Percentiles rank a stretch among this genome's conserved stretches.
phyloP scores from a whole-genome alignment of 2,797 vertebrate genomes.

The Caiman crocodilus region DNA sequence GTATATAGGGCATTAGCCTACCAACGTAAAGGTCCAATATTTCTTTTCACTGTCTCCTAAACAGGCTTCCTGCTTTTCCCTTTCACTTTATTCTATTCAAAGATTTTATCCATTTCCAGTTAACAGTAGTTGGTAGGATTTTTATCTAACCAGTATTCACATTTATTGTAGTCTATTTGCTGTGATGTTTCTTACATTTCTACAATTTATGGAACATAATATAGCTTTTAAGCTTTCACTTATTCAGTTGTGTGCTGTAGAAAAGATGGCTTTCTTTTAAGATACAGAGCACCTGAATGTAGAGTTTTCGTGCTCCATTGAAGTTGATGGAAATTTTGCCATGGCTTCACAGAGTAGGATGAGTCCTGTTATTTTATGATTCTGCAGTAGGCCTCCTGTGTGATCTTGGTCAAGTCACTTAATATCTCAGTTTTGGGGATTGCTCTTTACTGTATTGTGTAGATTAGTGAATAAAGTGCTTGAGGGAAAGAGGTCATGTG shows the following conservation, averaged over 20 bases:
- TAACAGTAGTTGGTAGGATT: neutral
- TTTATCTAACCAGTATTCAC: neutral
- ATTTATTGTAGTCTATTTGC: neutral
- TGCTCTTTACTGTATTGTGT: too few relatives aligned
- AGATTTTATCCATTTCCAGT: neutral
- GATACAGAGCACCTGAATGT: neutral
- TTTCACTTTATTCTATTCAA: neutral
- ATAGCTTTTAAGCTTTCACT: neutral
- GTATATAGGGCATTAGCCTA: neutral
- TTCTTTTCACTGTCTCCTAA: neutral
- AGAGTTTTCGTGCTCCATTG: neutral
- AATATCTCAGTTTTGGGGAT: neutral
- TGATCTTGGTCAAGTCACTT: neutral
- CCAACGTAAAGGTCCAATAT: neutral
- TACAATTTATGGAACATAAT: neutral
- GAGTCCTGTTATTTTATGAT: too few relatives aligned
- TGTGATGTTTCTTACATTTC: accelerated
- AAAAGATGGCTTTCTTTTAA: neutral
- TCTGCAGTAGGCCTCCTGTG: neutral
- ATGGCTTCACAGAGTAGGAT: too few relatives aligned
- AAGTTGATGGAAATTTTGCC: too few relatives aligned
- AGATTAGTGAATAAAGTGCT: too few relatives aligned
- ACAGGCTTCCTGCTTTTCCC: neutral
- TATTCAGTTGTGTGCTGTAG: neutral
- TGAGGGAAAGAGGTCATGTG: too few relatives aligned